These are phyloP conservation scores for Cryptus viduatorius DNA, from an alignment of 2,888 invertebrate genomes.

Conservation along the genomic window DNA sequence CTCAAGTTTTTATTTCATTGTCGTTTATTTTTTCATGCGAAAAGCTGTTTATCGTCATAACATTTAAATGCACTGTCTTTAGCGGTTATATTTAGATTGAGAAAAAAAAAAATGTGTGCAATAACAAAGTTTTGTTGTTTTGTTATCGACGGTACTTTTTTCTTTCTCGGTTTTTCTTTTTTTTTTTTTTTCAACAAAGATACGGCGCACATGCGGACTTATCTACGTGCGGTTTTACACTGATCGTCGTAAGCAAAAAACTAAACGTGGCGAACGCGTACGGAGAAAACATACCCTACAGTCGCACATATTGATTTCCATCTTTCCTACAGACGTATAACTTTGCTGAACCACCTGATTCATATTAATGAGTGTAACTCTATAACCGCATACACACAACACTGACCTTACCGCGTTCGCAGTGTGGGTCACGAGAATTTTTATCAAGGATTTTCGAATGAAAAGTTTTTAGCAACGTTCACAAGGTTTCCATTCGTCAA, in stretches of 20 bases:
- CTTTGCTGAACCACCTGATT: conserved; percentile 71
- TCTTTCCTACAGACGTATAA: conserved; percentile 71
- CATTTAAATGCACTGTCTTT: conserved; percentile 14
- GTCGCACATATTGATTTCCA: conserved; percentile 74
- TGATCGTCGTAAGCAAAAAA: conserved; percentile 46
- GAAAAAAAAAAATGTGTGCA: conserved; percentile 38
- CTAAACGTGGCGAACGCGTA: conserved; percentile 29
- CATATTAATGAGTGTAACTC: conserved; percentile 75
- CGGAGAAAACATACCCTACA: conserved; percentile 49
- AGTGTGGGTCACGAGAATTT: conserved; percentile 33
- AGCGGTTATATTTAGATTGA: neutral
- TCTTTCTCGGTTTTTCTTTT: neutral
- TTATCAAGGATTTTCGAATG: conserved; percentile 40
- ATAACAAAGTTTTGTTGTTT: conserved; percentile 2
- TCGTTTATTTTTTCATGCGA: conserved; percentile 12
- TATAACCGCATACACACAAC: conserved; percentile 7
- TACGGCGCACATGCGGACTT: conserved; percentile 25
- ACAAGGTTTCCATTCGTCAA: conserved; percentile 2
- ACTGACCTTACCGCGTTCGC: conserved; percentile 30
- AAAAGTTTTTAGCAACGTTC: conserved; percentile 4
- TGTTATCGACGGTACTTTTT: neutral
- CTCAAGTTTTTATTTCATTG: conserved; percentile 48
- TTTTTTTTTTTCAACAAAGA: conserved; percentile 16
- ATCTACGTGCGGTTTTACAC: conserved; percentile 48
- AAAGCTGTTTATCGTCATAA: neutral